Evolutionary conservation across 30 jellyfish, hydroid and myxozoan genomes (phyloP).

Genomic region (Haliclystus octoradiatus): DNA sequence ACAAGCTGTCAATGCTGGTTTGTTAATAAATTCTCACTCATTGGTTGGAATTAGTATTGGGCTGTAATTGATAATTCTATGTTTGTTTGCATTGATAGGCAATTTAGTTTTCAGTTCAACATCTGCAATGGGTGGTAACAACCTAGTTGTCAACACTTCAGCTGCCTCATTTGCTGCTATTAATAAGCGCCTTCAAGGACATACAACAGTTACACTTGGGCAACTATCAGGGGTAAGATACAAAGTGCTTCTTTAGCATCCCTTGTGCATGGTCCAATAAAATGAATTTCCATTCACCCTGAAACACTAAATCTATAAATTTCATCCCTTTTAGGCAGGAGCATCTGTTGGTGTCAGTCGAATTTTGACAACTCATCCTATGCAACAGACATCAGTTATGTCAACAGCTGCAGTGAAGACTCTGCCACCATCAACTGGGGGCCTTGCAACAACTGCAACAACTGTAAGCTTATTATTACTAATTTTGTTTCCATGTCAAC

Average conservation of each 20-base stretch:
- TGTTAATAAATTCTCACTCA: not conserved
- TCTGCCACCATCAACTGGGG: not conserved
- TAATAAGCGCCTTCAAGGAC: conserved; percentile 20
- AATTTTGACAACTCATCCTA: not conserved
- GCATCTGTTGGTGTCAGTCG: not conserved
- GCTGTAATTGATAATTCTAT: no score
- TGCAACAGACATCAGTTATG: not conserved
- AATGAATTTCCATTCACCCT: not conserved
- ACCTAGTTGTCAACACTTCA: conserved; percentile 48
- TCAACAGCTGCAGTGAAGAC: not conserved
- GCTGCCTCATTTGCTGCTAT: conserved; percentile 65
- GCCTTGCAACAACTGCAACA: not conserved
- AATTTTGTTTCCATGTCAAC: not conserved
- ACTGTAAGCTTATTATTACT: not conserved
- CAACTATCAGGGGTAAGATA: conserved; percentile 5
- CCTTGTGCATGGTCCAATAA: not conserved
- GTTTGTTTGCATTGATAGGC: no score
- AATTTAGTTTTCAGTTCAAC: conserved; percentile 31
- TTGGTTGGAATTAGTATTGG: no score
- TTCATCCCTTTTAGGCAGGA: not conserved
- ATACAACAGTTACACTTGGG: conserved; percentile 6
- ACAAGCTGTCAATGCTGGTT: not conserved
- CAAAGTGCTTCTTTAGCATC: not conserved
- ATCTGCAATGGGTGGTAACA: conserved; percentile 11
- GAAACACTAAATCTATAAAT: no score